A percentile compares a stretch with the other conserved stretches of the same genome.
These are phyloP conservation scores for Cnemophilus loriae DNA, from an alignment of 2,113 vertebrate species.

Conservation along the genomic window DNA sequence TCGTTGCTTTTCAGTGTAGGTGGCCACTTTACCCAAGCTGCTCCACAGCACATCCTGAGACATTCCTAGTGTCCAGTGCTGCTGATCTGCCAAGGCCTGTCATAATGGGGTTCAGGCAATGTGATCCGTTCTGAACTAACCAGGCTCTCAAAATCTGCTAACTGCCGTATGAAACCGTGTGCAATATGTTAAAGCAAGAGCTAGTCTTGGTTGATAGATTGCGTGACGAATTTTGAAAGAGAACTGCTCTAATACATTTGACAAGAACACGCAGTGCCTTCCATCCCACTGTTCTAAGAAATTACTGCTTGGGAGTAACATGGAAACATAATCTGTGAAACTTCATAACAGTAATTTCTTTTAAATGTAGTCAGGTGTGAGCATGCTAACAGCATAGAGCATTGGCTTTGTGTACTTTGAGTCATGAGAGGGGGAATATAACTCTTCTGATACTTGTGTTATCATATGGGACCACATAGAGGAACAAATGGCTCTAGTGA, in stretches of 20 bases:
- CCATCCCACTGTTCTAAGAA: neutral
- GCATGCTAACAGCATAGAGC: neutral
- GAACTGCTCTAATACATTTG: neutral
- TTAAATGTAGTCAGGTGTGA: neutral
- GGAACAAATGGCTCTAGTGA: neutral
- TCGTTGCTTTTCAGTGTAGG: neutral
- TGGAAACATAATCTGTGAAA: neutral
- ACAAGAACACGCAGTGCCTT: neutral
- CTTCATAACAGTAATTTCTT: neutral
- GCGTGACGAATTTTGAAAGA: neutral
- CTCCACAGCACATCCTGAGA: neutral
- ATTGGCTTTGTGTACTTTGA: neutral
- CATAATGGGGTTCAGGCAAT: neutral
- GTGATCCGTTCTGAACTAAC: neutral
- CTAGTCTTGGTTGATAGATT: neutral
- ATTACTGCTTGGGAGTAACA: neutral
- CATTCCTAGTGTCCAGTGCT: rapidly evolving
- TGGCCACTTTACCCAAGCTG: neutral
- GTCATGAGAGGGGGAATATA: neutral
- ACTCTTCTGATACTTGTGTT: neutral
- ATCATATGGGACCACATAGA: neutral
- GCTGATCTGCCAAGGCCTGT: neutral
- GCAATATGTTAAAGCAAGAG: neutral
- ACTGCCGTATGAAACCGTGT: neutral
- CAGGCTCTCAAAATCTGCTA: neutral